Base-by-base conservation (phyloP, 1,140 invertebrate genomes). In the Asobara japonica region DNA sequence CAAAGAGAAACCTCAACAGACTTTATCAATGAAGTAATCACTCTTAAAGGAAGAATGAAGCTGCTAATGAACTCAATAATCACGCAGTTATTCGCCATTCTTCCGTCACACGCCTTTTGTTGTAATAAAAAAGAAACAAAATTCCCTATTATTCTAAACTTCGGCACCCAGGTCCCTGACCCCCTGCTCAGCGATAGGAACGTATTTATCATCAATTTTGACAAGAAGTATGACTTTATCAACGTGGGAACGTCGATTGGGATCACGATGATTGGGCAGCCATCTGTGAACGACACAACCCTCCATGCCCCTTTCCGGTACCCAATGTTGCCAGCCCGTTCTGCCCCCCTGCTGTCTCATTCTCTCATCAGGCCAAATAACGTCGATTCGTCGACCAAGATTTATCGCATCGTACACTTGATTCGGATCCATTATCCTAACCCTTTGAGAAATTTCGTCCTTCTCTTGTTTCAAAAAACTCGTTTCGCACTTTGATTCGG, bases 221-320 rank as follows among this genome's bases (percentile, higher is more conserved):
- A 98, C 91, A n/a, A 98, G 90, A 1, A 97, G 87, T 38, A 98
- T 96, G 18, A 93, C 95, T 75, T 95, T 93, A 82, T 97, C 96
- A 0, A 97, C 93, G 81, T 97, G 95, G 11, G 96, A 97, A 5
- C 96, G 90, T 56, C 93, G 91, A 75, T 91, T 91, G 0, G 93
- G 91, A 83, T 98, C 95, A 68, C 93, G 90, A 88, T 98, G 96
- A 86, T 93, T 94, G 0, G 96, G 96, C 18, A 92, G 91, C 96
- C 96, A 98, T 75, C 93, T 93, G 84, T 98, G 96, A 10, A 97
- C 95, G 18, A 97, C 93, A 88, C 83, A 87, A 22, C 96, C 96
- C 81, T 96, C 95, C 96, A 97, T 97, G 0, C 96, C 96, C 45
- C 92, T 91, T 72, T 93, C 90, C 0, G 96, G 96, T 66, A 94